phyloP scores from a whole-genome alignment of 2,797 vertebrate genomes.

The Chelmon rostratus region DNA sequence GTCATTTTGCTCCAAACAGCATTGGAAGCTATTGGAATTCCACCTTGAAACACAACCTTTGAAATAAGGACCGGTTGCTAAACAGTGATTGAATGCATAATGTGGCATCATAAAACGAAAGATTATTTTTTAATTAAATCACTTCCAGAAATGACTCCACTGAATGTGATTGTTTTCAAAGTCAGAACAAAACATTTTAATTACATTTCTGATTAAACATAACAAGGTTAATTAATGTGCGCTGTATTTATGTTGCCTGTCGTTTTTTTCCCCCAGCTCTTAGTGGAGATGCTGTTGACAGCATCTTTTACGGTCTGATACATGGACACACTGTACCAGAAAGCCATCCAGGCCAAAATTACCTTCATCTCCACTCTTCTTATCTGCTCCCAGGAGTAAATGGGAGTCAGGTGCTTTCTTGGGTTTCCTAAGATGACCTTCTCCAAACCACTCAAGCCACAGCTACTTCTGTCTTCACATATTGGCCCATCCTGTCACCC shows the following conservation, averaged over 20 bases:
- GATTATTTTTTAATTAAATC: conserved; percentile 49
- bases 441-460: conserved; percentile 14
- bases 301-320: conserved; percentile 57
- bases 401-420: conserved; percentile 12
- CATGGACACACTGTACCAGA: conserved; percentile 22
- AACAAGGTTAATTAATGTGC: conserved; percentile 47
- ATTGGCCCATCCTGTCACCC: conserved; percentile 7
- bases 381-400: conserved; percentile 46
- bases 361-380: conserved; percentile 42
- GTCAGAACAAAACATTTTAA: conserved; percentile 50
- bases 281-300: conserved; percentile 46
- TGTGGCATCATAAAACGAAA: conserved; percentile 27
- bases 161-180: conserved; percentile 42
- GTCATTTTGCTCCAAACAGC: not conserved
- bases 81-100: conserved; percentile 29
- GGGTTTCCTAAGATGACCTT: conserved; percentile 33
- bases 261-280: conserved; percentile 7
- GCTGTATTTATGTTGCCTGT: conserved; percentile 20
- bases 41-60: conserved; percentile 4
- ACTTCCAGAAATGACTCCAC: conserved; percentile 26
- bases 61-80: conserved; percentile 6
- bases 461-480: conserved; percentile 20
- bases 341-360: conserved; percentile 39
- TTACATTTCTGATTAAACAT: conserved; percentile 52
- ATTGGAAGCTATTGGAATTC: not conserved